These are phyloP conservation scores for Alviniconcha marisindica DNA, from an alignment of 1,140 invertebrate species.

Conservation along the genomic window DNA sequence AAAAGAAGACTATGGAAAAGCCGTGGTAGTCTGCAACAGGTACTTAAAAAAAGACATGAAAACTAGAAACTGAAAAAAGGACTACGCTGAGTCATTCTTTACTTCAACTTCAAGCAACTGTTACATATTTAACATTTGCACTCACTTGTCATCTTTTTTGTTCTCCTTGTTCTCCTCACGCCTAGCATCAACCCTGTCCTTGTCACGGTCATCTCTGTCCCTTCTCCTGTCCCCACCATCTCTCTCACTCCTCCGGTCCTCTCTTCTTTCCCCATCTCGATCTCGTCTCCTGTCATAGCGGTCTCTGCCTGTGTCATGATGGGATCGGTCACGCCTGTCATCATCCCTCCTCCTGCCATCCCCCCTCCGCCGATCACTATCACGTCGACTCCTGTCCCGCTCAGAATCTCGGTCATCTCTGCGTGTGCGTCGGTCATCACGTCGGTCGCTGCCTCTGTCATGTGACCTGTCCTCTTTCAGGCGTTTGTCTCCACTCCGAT, in stretches of 20 bases:
- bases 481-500: conserved; percentile 8
- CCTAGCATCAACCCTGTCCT: conserved; percentile 21
- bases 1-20: no score
- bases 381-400: conserved; percentile 19
- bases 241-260: conserved; percentile 36
- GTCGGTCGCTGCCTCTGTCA: conserved; percentile 34
- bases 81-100: no score
- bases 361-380: conserved; percentile 30
- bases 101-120: no score
- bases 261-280: conserved; percentile 24
- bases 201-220: conserved; percentile 39
- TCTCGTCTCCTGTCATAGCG: conserved; percentile 20
- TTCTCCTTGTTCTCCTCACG: conserved; percentile 38
- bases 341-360: conserved; percentile 37
- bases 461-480: conserved; percentile 42
- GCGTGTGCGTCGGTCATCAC: conserved; percentile 37
- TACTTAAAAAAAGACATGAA: no score
- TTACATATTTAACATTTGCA: no score
- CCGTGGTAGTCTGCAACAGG: no score
- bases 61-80: no score
- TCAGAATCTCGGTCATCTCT: conserved; percentile 39
- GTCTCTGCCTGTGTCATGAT: conserved; percentile 16
- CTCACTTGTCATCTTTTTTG: conserved; percentile 27
- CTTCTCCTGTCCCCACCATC: conserved; percentile 35
- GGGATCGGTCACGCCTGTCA: conserved; percentile 7